These are phyloP conservation scores for Anoura caudifer DNA, from an alignment of 2,113 vertebrate species.

Conservation along the genomic window DNA sequence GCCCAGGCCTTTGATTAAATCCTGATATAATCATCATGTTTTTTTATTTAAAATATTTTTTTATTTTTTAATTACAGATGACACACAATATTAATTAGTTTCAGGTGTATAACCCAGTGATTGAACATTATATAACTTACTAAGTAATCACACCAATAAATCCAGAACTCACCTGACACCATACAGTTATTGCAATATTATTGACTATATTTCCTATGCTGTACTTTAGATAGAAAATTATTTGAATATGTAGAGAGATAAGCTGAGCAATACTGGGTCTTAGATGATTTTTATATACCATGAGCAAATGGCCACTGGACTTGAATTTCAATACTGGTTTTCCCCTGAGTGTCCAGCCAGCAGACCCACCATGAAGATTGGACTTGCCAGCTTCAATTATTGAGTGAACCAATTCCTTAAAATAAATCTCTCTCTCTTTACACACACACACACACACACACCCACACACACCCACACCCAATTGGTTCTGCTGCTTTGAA, in stretches of 20 bases:
- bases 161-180: neutral
- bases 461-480: neutral
- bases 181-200: neutral
- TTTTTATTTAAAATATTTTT: neutral
- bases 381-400: neutral
- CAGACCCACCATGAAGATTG: neutral
- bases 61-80: neutral
- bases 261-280: neutral
- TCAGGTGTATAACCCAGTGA: neutral
- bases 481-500: neutral
- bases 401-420: neutral
- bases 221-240: neutral
- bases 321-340: neutral
- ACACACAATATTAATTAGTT: neutral
- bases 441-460: neutral
- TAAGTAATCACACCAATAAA: neutral
- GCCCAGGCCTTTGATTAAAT: neutral
- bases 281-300: neutral
- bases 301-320: neutral
- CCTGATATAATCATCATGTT: neutral
- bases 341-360: neutral
- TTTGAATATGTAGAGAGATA: neutral
- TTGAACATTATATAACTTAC: neutral
- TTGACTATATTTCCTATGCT: neutral
- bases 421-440: neutral